Percentiles rank a stretch among this genome's conserved stretches.
Conservation (phyloP, 2,113 vertebrate genomes). For the Pelecanoides urinatrix region DNA sequence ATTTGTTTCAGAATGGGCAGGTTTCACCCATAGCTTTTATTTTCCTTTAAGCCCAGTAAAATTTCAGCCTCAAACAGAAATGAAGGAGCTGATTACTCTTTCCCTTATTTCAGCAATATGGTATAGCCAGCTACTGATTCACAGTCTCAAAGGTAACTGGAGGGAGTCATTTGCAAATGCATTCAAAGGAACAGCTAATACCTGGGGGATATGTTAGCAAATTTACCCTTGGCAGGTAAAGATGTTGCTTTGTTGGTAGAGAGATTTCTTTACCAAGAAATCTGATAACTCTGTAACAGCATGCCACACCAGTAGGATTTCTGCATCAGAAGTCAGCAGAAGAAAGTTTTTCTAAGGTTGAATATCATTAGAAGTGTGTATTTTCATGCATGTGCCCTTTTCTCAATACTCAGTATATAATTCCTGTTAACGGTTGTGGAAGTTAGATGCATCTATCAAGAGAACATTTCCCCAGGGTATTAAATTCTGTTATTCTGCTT, state of each 20-base stretch:
- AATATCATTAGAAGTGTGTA: not conserved
- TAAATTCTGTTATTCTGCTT: constrained; percentile 22
- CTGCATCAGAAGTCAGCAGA: not conserved
- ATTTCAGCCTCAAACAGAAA: not conserved
- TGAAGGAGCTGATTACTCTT: not conserved
- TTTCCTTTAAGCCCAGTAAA: not conserved
- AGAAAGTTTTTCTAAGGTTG: not conserved
- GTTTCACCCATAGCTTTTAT: not conserved
- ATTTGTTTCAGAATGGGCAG: not conserved
- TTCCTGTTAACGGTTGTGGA: not conserved
- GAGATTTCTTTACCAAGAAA: not conserved
- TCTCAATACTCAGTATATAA: not conserved
- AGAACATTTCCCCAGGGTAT: not conserved
- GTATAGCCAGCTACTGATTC: not conserved
- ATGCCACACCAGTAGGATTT: not conserved
- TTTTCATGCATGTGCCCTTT: not conserved
- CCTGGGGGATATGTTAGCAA: not conserved
- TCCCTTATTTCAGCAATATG: not conserved
- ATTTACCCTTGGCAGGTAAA: not conserved
- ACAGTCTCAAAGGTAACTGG: not conserved
- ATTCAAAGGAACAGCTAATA: not conserved
- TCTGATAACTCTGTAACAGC: not conserved
- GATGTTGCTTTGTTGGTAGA: not conserved
- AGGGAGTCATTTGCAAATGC: not conserved
- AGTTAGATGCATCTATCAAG: constrained; percentile 29